Conservation (phyloP, 2,113 vertebrate genomes). For the Cyanistes caeruleus region DNA sequence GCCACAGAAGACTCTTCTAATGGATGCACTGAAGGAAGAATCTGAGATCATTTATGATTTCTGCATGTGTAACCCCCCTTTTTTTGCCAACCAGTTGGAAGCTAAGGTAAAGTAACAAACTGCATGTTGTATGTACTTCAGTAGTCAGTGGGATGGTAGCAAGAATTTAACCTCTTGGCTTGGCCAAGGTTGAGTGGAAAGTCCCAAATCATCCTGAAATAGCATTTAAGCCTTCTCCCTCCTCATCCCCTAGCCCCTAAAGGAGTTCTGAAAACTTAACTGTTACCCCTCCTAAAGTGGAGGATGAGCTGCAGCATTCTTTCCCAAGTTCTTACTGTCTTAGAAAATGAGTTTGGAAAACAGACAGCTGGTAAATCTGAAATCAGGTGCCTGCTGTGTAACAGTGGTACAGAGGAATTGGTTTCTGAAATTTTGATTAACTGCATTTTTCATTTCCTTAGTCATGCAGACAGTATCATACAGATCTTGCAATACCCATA, state of each 20-base stretch:
- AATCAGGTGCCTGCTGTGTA: background rate
- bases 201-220: background rate
- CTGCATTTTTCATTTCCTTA: background rate
- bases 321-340: background rate
- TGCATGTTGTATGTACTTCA: background rate
- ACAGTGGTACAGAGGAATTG: background rate
- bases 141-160: background rate
- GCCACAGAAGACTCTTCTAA: constrained; percentile 95
- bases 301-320: background rate
- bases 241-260: fast-evolving
- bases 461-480: background rate
- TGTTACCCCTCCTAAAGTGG: background rate
- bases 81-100: constrained; percentile 96
- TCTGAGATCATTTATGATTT: constrained; percentile 94
- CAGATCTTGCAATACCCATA: background rate
- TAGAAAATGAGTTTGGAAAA: background rate
- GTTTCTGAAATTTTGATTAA: background rate
- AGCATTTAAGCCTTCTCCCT: background rate
- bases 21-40: constrained; percentile 98
- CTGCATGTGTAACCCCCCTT: constrained; percentile 99
- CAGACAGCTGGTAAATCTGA: background rate
- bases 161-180: background rate
- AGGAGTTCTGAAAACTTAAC: background rate
- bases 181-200: background rate
- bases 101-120: constrained; percentile 83